Conservation (phyloP, 2,113 vertebrate genomes). For the Ranitomeya imitator region DNA sequence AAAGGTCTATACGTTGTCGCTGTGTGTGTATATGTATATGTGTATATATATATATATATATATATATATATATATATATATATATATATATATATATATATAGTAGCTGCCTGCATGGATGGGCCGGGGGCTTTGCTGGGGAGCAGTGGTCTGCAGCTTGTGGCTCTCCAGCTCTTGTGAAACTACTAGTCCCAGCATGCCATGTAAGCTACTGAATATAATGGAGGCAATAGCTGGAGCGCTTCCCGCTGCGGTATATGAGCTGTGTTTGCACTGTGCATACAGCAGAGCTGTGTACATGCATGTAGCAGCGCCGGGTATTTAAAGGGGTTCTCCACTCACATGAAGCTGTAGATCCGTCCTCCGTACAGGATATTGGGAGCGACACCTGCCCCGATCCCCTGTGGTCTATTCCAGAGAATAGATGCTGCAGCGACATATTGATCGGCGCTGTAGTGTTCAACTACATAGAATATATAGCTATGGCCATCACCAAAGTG, state of each 20-base stretch:
- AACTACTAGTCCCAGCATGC: slow-evolving; percentile 3
- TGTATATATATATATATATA: no score
- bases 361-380: no score
- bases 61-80: no score
- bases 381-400: no score
- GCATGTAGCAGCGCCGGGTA: background rate
- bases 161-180: background rate
- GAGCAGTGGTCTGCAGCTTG: background rate
- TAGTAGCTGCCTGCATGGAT: background rate
- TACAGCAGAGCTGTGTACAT: background rate
- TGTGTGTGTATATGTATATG: no score
- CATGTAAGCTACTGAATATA: background rate
- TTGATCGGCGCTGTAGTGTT: no score
- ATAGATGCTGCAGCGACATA: no score
- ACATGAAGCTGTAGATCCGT: no score
- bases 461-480: no score
- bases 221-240: background rate
- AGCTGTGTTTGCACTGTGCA: background rate
- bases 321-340: background rate
- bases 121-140: background rate
- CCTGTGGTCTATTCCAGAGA: no score
- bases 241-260: background rate
- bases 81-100: no score
- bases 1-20: background rate
- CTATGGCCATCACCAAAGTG: no score